Base-by-base conservation (phyloP, 2,888 invertebrate species). In the Eristalinus aeneus region DNA sequence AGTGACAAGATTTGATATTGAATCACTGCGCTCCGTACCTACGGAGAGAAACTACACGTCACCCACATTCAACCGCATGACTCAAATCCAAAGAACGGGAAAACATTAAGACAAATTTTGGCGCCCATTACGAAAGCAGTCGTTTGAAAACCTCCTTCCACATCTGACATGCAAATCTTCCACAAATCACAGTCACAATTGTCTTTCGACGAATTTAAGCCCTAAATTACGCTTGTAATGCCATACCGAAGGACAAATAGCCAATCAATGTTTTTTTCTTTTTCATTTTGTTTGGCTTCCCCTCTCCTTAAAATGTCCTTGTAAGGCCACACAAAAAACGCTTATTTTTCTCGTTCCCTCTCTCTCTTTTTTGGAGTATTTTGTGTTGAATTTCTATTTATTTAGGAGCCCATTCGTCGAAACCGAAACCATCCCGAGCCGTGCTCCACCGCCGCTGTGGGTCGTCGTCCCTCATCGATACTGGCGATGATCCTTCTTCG, bases 401-500 rank as follows among this genome's bases (percentile, higher is more conserved):
- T 64, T 86, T 81, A 81, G 81, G 85, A 81, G 81, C 58, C 77
- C 73, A 75, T 71, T 54, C 74, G 82, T 31, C 74, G 77, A 82
- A 82, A 82, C 73, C 77, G 74, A 77, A 86, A 86, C 75, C 46
- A 16, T 46, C 16, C 46, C 46, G 16, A 46, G 16, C 8, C n/a
- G 12, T 27, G 2, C 27, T 27, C 2, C 27, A 5, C 27, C 27
- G 27, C 27, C 27, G 27, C 27, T 5, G 27, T 27, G 2, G 2
- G 27, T 27, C 5, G 27, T 6, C 84, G 60, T 31, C 73, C 76
- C 56, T 69, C 73, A 61, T 68, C 69, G 76, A 74, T 65, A 81
- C 76, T 78, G 86, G 77, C 78, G 86, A 86, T 82, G 81, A 86
- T 82, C 77, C 77, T 86, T 76, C 80, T 85, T 86, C 86, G 86